phyloP scores from a whole-genome alignment of 1,140 invertebrate species.

The Ectropis grisescens region DNA sequence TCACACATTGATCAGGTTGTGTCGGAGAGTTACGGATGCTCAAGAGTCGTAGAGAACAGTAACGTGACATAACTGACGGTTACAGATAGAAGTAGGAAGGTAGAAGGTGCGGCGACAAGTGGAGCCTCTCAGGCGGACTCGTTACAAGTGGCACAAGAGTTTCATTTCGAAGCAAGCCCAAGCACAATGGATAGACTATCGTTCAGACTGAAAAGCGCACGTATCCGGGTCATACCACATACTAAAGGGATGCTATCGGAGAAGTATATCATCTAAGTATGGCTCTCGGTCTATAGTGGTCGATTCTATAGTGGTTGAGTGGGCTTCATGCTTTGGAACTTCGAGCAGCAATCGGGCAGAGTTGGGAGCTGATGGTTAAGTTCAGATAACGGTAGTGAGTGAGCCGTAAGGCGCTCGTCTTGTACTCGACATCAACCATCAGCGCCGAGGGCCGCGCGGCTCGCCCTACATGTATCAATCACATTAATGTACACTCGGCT shows the following conservation, averaged over 20 bases:
- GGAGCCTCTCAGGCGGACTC: slow-evolving; percentile 32
- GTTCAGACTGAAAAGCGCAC: slow-evolving; percentile 41
- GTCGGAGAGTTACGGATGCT: slow-evolving; percentile 7
- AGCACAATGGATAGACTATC: slow-evolving; percentile 49
- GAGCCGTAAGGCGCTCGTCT: too few relatives aligned
- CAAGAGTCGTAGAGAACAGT: slow-evolving; percentile 17
- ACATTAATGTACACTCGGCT: slow-evolving; percentile 54
- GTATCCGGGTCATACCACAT: slow-evolving; percentile 31
- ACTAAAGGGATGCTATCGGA: slow-evolving; percentile 34
- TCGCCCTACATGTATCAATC: slow-evolving; percentile 30
- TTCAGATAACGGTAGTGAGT: too few relatives aligned
- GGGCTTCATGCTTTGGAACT: slow-evolving; percentile 59
- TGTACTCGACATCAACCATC: slow-evolving; percentile 67
- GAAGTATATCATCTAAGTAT: slow-evolving; percentile 25
- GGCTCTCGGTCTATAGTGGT: slow-evolving; percentile 31
- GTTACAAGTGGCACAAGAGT: slow-evolving; percentile 32
- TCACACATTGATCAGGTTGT: slow-evolving; percentile 17
- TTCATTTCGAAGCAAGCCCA: slow-evolving; percentile 58
- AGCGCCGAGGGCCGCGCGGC: slow-evolving; percentile 32
- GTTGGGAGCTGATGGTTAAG: slow-evolving; percentile 56
- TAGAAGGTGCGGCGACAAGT: slow-evolving; percentile 41
- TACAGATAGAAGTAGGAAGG: slow-evolving; percentile 26
- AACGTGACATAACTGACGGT: slow-evolving; percentile 14
- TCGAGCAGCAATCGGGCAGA: slow-evolving; percentile 32
- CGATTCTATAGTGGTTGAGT: slow-evolving; percentile 29